Evolutionary conservation across 2,113 vertebrate species (phyloP).

Genomic region (Apteryx mantelli): DNA sequence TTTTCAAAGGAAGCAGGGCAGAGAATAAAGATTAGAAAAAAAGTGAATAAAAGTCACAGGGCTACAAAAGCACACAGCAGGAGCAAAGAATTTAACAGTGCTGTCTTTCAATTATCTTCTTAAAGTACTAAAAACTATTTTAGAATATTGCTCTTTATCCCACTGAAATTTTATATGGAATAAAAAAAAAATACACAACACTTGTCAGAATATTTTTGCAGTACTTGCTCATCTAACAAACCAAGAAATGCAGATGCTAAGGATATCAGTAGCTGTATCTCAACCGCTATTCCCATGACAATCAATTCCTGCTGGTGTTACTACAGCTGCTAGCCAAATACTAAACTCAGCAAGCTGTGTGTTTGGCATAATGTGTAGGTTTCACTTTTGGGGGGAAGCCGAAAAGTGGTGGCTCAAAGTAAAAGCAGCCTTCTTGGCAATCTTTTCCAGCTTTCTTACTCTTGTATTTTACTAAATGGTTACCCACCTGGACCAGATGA

Average conservation of each 20-base stretch:
- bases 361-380: not conserved
- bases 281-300: not conserved
- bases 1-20: not conserved
- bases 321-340: not conserved
- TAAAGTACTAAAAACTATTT: not conserved
- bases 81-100: not conserved
- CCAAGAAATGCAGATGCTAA: not conserved
- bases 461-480: not conserved
- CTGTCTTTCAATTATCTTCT: not conserved
- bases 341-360: not conserved
- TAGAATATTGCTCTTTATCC: not conserved
- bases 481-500: not conserved
- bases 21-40: not conserved
- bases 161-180: not conserved
- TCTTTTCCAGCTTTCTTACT: not conserved
- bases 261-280: not conserved
- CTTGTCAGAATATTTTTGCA: not conserved
- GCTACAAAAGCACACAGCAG: not conserved
- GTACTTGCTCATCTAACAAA: not conserved
- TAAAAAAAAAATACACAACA: not conserved
- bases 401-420: not conserved
- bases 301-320: not conserved
- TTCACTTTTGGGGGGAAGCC: conserved; percentile 2
- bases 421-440: not conserved
- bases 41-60: not conserved